These are phyloP conservation scores for Paratrypauchen microcephalus DNA, from an alignment of 2,797 vertebrate species.

Conservation along the genomic window DNA sequence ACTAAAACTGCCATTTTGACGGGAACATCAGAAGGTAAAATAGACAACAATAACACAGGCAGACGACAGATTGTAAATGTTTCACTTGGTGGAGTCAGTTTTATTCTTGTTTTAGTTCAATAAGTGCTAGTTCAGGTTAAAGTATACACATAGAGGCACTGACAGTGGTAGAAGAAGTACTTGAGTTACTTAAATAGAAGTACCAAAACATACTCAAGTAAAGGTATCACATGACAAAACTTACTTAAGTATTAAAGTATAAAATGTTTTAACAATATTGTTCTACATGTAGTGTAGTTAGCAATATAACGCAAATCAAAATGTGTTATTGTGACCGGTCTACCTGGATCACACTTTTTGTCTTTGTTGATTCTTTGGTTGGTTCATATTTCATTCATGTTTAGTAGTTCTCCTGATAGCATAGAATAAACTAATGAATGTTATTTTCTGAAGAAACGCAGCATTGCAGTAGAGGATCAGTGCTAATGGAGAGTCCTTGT, in stretches of 20 bases:
- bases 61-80: constrained; percentile 41
- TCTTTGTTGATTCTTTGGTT: background rate
- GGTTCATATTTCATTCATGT: background rate
- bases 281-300: too few species aligned
- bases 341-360: too few species aligned
- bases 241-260: too few species aligned
- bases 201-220: too few species aligned
- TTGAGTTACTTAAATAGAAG: too few species aligned
- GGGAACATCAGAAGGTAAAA: constrained; percentile 46
- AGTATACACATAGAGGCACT: background rate
- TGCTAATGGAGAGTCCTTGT: constrained; percentile 20
- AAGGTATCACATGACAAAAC: too few species aligned
- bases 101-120: background rate
- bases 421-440: background rate
- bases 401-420: background rate
- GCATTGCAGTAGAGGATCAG: background rate
- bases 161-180: too few species aligned
- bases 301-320: background rate
- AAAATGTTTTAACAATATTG: too few species aligned
- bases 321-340: too few species aligned
- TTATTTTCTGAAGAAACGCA: background rate
- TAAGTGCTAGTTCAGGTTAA: background rate
- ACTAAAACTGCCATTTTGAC: constrained; percentile 65
- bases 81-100: background rate
- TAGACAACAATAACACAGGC: constrained; percentile 43